These are phyloP conservation scores for Lithophane socia DNA, from an alignment of 2,888 invertebrate species.

Conservation along the genomic window DNA sequence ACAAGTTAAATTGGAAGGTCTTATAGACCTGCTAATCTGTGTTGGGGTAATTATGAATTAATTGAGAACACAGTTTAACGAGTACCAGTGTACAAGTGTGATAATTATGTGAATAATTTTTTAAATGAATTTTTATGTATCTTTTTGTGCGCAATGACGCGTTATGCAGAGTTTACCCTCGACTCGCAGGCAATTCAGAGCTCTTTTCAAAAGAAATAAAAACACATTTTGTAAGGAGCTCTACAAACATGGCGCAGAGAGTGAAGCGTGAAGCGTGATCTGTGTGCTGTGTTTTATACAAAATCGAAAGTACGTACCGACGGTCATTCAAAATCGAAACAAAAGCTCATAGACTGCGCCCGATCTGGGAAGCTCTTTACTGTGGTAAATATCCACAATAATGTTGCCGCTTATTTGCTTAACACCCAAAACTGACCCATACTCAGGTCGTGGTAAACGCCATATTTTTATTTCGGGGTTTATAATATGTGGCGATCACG, in stretches of 20 bases:
- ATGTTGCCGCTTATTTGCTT: too few species aligned
- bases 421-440: neutral
- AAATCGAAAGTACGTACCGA: conserved; percentile 5
- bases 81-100: neutral
- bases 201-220: conserved; percentile 18
- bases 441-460: neutral
- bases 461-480: neutral
- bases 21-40: conserved; percentile 13
- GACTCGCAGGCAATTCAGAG: conserved; percentile 4
- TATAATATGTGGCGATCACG: neutral
- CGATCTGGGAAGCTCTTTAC: neutral
- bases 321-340: conserved; percentile 1
- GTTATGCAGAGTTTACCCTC: neutral
- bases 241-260: neutral
- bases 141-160: neutral
- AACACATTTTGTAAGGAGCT: neutral
- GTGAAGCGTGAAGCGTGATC: neutral
- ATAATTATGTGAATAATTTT: too few species aligned
- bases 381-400: neutral
- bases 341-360: neutral
- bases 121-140: too few species aligned
- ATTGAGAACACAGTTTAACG: conserved; percentile 7
- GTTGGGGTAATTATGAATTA: conserved; percentile 29
- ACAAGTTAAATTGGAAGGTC: conserved; percentile 43
- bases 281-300: neutral